phyloP scores from a whole-genome alignment of 2,888 invertebrate species.

The Noctua janthe region DNA sequence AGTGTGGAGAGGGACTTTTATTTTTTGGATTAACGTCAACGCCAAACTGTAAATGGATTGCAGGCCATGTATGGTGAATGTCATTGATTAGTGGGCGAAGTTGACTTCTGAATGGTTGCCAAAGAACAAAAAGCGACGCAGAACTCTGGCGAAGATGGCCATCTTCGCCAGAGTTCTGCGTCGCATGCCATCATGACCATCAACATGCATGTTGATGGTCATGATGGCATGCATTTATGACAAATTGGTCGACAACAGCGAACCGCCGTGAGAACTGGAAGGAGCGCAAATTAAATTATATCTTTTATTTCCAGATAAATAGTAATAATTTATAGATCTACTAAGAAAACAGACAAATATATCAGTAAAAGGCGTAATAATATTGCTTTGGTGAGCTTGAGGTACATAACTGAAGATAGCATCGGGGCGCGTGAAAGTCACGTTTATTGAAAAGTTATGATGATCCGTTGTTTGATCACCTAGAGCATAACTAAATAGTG shows the following conservation, averaged over 20 bases:
- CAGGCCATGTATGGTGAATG: background rate
- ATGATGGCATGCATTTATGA: too few species aligned
- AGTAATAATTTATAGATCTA: fast-evolving
- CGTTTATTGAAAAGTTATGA: background rate
- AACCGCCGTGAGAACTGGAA: background rate
- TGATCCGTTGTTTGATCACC: background rate
- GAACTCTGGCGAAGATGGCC: background rate
- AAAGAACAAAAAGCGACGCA: background rate
- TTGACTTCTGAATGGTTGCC: background rate
- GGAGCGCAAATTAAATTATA: background rate
- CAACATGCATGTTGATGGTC: too few species aligned
- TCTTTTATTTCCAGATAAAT: background rate
- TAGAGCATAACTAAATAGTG: background rate
- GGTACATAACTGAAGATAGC: background rate
- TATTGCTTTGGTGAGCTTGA: background rate
- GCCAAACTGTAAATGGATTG: background rate
- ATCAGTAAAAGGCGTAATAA: background rate
- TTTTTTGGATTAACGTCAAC: background rate
- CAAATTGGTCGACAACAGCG: background rate
- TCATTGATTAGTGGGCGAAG: background rate
- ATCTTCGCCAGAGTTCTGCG: too few species aligned
- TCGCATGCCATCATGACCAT: too few species aligned
- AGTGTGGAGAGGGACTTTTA: conserved; percentile 64
- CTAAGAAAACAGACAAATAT: background rate
- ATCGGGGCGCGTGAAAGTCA: background rate